Conservation (phyloP, 2,113 vertebrate species). For the Myodes glareolus region DNA sequence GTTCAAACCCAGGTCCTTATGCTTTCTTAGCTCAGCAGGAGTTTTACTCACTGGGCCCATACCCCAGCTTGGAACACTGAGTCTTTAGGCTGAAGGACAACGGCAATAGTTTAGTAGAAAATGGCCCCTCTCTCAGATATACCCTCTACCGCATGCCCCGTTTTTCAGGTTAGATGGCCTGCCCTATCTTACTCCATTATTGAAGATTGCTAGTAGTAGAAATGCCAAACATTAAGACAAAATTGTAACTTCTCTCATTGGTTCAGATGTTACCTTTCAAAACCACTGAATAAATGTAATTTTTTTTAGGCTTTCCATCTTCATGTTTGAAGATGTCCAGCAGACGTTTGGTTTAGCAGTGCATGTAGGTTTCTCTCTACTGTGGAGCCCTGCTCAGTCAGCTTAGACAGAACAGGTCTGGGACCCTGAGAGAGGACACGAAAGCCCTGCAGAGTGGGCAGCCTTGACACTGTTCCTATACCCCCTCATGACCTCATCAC, state of each 20-base stretch:
- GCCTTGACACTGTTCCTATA: not conserved
- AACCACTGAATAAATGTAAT: not conserved
- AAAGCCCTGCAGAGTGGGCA: not conserved
- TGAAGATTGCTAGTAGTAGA: not conserved
- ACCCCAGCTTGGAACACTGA: not conserved
- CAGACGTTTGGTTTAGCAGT: not conserved
- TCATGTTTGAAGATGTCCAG: not conserved
- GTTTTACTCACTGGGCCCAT: not conserved
- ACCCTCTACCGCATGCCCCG: not conserved
- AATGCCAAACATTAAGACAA: not conserved
- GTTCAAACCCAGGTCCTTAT: not conserved
- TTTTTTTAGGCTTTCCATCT: not conserved
- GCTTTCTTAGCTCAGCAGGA: not conserved
- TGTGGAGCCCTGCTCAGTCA: not conserved
- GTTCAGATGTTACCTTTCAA: not conserved
- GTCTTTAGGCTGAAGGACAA: not conserved
- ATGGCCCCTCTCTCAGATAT: rapidly evolving
- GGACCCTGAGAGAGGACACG: not conserved
- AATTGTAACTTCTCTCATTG: not conserved
- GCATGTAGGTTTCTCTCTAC: not conserved
- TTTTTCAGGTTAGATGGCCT: not conserved
- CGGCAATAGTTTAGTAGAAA: not conserved
- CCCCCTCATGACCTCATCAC: not conserved
- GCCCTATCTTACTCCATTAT: not conserved
- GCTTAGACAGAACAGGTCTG: not conserved